These are phyloP conservation scores for Lithophane ornitopus DNA, from an alignment of 2,888 invertebrate species.

Conservation along the genomic window DNA sequence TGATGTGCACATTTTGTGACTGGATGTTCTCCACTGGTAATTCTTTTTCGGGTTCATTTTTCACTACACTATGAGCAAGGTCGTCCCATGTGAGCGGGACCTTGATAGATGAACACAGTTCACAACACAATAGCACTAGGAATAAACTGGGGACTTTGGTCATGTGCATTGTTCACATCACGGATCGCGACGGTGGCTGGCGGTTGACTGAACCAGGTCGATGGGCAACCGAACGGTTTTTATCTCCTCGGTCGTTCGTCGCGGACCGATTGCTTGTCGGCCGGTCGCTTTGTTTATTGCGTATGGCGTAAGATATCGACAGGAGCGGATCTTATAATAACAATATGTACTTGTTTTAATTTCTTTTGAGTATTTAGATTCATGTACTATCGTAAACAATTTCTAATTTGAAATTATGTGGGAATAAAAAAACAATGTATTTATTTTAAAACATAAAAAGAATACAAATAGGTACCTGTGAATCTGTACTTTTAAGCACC, in stretches of 20 bases:
- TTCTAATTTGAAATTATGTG: not conserved
- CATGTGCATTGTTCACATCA: slow-evolving; percentile 87
- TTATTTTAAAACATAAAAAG: not conserved
- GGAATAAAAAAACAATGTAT: not conserved
- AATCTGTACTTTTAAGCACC: not conserved
- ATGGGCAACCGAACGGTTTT: slow-evolving; percentile 81
- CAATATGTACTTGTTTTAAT: not conserved
- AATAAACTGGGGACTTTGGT: slow-evolving; percentile 74
- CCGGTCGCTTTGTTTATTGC: slow-evolving; percentile 81
- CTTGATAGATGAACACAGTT: slow-evolving; percentile 81
- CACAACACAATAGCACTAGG: slow-evolving; percentile 80
- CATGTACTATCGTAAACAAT: not conserved
- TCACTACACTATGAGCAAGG: slow-evolving; percentile 81
- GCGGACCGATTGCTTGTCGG: slow-evolving; percentile 84
- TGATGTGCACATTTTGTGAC: slow-evolving; percentile 40
- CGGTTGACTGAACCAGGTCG: slow-evolving; percentile 86
- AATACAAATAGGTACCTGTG: not conserved
- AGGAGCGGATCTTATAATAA: slow-evolving; percentile 55
- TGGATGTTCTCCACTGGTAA: slow-evolving; percentile 68
- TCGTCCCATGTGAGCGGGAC: slow-evolving; percentile 83
- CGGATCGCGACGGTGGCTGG: slow-evolving; percentile 80
- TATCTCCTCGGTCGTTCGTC: slow-evolving; percentile 88
- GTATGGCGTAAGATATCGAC: slow-evolving; percentile 69
- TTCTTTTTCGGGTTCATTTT: slow-evolving; percentile 56
- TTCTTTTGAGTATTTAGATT: not conserved